Evolutionary conservation across 1,140 invertebrate species (phyloP), one percentile per base, ranked within the genome.

Genomic region (Drosophila littoralis): DNA sequence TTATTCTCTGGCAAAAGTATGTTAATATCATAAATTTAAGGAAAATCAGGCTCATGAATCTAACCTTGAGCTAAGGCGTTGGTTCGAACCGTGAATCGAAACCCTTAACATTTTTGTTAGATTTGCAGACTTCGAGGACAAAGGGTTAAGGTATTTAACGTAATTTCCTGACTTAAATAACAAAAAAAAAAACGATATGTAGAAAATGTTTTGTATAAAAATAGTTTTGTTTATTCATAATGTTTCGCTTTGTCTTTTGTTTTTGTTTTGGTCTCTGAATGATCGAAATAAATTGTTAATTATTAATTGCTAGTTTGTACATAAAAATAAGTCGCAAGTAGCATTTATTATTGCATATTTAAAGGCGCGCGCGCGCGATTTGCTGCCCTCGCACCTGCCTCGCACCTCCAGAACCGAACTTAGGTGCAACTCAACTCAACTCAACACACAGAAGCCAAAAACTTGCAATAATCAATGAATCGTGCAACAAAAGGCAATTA

Each of bases 281-380:
- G 68, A 81, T 90, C 81, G 42, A 79, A 77, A 75, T 88, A n/a
- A 83, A 80, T 75, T 67, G 60, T 89, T 88, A 84, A 88, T 83
- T 79, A 67, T 58, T 52, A 46, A 58, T 58, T 33, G 84, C 83
- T 88, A 88, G 78, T 88, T 88, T 88, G 83, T 88, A 88, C 83
- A 88, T 84, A 88, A 89, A 75, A 81, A 88, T 88, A 75, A 88
- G 80, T 88, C 74, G 82, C 84, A 88, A 88, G 77, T 77, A 74
- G 84, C 84, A 83, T 88, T 88, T 86, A 59, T 83, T 79, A 82
- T 86, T 88, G 83, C 68, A 79, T 85, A 52, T 69, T 52, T 69
- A 59, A 59, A 43, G 73, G 36, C 66, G 42, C 35, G 17, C 15
- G 13, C 9, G 35, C 15, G 7, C 52, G 52, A 10, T 15, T 51